Evolutionary conservation across 2,797 vertebrate genomes (phyloP).

Genomic region (Squalus acanthias): DNA sequence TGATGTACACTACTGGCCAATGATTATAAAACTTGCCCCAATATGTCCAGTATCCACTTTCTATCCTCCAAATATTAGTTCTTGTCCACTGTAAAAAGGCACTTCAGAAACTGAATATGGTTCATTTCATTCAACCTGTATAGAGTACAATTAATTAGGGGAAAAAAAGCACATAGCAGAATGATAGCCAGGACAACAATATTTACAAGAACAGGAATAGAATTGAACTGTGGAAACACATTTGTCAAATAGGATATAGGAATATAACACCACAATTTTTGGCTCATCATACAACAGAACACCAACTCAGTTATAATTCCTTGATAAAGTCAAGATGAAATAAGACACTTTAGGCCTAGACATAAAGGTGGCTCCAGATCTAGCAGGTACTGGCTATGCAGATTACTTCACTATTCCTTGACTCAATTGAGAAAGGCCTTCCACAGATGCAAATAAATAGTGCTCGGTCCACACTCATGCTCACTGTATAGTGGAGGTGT

Average conservation of each 20-base stretch:
- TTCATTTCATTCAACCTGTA: slow-evolving; percentile 70
- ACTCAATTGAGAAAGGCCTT: not conserved
- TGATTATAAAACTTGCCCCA: slow-evolving; percentile 2
- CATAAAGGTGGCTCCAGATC: not conserved
- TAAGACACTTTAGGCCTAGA: slow-evolving; percentile 15
- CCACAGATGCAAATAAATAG: not conserved
- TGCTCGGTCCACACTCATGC: slow-evolving; percentile 15
- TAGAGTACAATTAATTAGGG: slow-evolving; percentile 57
- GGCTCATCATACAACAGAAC: slow-evolving; percentile 34
- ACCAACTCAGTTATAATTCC: not conserved
- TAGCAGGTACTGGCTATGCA: not conserved
- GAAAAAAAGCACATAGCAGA: slow-evolving; percentile 55
- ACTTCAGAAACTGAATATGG: slow-evolving; percentile 83
- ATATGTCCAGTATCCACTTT: not conserved
- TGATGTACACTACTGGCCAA: not conserved
- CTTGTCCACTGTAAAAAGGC: slow-evolving; percentile 65
- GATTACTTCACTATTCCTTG: slow-evolving; percentile 1
- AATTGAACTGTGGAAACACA: slow-evolving; percentile 50
- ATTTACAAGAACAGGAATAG: slow-evolving; percentile 55
- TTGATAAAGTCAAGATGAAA: slow-evolving; percentile 23
- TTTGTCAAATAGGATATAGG: slow-evolving; percentile 47
- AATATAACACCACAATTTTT: slow-evolving; percentile 43
- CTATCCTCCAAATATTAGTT: slow-evolving; percentile 15
- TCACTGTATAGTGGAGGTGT: slow-evolving; percentile 43
- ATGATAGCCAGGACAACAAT: slow-evolving; percentile 58